Base-by-base conservation (phyloP, 2,888 invertebrate genomes). In the Drosophila peninsularis region DNA sequence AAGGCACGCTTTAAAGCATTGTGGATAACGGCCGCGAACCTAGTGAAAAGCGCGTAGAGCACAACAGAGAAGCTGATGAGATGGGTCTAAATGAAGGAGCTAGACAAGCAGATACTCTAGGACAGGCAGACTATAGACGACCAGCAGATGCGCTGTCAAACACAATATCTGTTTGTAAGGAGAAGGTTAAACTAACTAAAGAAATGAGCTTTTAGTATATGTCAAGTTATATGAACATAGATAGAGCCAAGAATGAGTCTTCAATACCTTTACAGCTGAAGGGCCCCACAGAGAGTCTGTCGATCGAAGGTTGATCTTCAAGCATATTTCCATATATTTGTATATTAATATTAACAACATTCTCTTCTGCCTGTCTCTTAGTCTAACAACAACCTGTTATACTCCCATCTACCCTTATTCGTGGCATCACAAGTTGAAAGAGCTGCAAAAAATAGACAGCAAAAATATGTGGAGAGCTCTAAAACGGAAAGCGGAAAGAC, bases 401-500 rank as follows among this genome's bases (percentile, higher is more conserved):
- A 30, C 4, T 27, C 39, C 30, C 3, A 14, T 19, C 13, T 41
- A 41, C 39, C 17, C 53, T 30, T 53, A 30, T 17, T 13, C 5
- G 3, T 0, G 9, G 30, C 41, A 30, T 41, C 21, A 24, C 21
- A 37, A 37, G 49, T 10, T 10, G 39, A 9, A 27, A 32, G 30
- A 34, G 45, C 13, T 21, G 17, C 47, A 34, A 47, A 44, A 63
- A 57, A 52, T 58, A 54, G 62, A 69, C 63, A 65, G 72, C 27
- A 62, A 64, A 77, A 62, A 70, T 53, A 54, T 67, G 70, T 66
- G 21, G 57, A 75, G 53, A 62, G 64, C 62, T 45, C 62, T 45
- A 68, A 76, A 47, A 58, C 66, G 74, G 67, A 71, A 80, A 66
- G 64, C 78, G 82, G 85, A 82, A 83, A 78, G 85, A 85, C 80